Base-by-base conservation (phyloP, 2,797 vertebrate genomes). In the Phalloptychus januarius region DNA sequence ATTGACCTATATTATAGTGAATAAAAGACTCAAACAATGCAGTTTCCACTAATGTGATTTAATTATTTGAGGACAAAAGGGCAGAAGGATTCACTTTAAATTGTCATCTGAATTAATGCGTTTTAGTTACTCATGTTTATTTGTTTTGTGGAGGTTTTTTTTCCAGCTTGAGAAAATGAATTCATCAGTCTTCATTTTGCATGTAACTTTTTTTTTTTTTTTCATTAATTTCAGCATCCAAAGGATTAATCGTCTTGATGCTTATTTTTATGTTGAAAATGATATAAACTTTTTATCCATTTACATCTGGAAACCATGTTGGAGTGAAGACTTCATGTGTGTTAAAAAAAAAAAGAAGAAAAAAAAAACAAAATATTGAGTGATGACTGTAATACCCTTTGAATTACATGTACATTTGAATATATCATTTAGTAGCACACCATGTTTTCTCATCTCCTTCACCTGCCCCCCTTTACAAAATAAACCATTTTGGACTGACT, bases 341-440 rank as follows among this genome's bases (percentile, higher is more conserved):
- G 92, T 89, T 90, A 28, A 56, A 42, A 56, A 89, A 72, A 58
- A 44, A 36, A 50, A 28, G 4, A 50, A 46, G 10, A 13, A 5
- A 56, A 28, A 7, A 72, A 72, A 38, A 72, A 72, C n/a, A 33
- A 48, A 91, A 89, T 89, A 89, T 89, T 88, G 92, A 94, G 93
- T 95, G 93, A 90, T 88, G 93, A 93, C 89, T 95, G 92, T 94
- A 93, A 92, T 94, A 92, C 88, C 89, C 91, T 92, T 86, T 94
- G 92, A 94, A 94, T 93, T 93, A 94, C 95, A 94, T 95, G 94
- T 95, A 96, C 92, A 95, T 96, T 95, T 95, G 92, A 95, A 95
- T 95, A 96, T 96, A 95, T 95, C 91, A 94, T 95, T 96, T 95
- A 95, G 90, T 94, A 94, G 94, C 92, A 79, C 93, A 95, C 93